Percentiles rank a stretch among this genome's conserved stretches.
Evolutionary conservation across 2,797 vertebrate species (phyloP).

Genomic region (Falco concolor): DNA sequence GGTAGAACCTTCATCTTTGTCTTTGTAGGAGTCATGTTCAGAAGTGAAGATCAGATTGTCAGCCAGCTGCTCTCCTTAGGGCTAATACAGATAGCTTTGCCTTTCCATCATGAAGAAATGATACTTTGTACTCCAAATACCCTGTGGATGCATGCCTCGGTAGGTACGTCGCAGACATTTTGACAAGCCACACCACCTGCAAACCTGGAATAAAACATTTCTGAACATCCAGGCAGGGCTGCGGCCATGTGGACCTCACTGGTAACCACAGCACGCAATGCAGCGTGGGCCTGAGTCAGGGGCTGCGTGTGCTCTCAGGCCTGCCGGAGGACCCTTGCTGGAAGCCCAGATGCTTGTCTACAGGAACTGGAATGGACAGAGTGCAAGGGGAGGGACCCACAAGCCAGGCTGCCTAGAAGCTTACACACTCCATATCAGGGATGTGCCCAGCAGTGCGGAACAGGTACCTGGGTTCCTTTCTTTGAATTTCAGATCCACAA

Average conservation of each 20-base stretch:
- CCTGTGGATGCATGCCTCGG: too few relatives aligned
- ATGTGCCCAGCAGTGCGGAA: background rate
- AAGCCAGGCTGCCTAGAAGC: background rate
- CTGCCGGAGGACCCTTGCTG: background rate
- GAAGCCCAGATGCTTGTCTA: background rate
- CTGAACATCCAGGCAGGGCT: background rate
- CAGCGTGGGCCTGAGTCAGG: background rate
- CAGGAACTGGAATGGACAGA: background rate
- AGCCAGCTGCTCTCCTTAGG: background rate
- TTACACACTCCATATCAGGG: background rate
- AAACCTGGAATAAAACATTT: background rate
- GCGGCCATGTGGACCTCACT: background rate
- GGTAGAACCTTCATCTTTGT: background rate
- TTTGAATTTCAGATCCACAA: background rate
- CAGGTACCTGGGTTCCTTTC: background rate
- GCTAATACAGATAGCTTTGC: background rate
- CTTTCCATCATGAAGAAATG: background rate
- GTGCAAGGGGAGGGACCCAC: background rate
- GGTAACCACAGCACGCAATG: background rate
- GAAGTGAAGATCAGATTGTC: background rate
- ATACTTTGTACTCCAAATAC: background rate
- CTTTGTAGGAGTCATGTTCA: background rate
- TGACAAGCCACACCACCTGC: background rate
- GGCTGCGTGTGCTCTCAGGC: accelerated
- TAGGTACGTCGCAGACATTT: too few relatives aligned